Conservation (phyloP, 2,113 vertebrate species). For the Gambusia holbrooki region DNA sequence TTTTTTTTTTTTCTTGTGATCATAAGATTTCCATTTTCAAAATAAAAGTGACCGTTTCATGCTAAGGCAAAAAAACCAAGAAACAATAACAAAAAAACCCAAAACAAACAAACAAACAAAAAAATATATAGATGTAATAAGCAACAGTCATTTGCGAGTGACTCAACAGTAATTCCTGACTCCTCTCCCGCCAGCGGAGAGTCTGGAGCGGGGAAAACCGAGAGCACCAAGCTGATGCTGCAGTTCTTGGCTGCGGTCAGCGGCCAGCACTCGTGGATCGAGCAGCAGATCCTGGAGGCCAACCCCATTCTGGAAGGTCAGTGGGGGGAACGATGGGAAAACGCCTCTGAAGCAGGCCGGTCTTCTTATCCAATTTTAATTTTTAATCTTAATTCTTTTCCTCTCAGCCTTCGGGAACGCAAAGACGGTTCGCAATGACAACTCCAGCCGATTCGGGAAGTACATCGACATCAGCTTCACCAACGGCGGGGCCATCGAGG, state of each 20-base stretch:
- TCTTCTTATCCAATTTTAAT: not conserved
- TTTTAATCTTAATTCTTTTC: not conserved
- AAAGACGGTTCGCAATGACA: conserved; percentile 95
- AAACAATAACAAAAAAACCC: too few species aligned
- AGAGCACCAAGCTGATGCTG: conserved; percentile 94
- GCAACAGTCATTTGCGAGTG: not conserved
- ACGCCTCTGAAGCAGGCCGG: not conserved
- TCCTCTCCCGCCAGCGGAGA: conserved; percentile 84
- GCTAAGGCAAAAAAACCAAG: too few species aligned
- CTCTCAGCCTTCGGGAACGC: conserved; percentile 94
- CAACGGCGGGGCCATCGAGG: conserved; percentile 86
- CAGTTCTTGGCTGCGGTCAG: conserved; percentile 94
- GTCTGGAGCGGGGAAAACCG: conserved; percentile 96
- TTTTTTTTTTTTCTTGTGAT: too few species aligned
- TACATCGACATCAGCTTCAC: conserved; percentile 93
- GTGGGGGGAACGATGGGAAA: not conserved
- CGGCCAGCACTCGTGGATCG: conserved; percentile 94
- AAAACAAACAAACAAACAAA: too few species aligned
- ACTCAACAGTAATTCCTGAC: not conserved
- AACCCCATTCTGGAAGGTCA: conserved; percentile 92
- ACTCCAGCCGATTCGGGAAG: conserved; percentile 98
- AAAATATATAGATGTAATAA: too few species aligned
- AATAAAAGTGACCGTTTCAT: too few species aligned
- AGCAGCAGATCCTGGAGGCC: conserved; percentile 96
- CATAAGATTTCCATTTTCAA: too few species aligned